phyloP scores from a whole-genome alignment of 2,797 vertebrate genomes.

The Rhinogobio ventralis region DNA sequence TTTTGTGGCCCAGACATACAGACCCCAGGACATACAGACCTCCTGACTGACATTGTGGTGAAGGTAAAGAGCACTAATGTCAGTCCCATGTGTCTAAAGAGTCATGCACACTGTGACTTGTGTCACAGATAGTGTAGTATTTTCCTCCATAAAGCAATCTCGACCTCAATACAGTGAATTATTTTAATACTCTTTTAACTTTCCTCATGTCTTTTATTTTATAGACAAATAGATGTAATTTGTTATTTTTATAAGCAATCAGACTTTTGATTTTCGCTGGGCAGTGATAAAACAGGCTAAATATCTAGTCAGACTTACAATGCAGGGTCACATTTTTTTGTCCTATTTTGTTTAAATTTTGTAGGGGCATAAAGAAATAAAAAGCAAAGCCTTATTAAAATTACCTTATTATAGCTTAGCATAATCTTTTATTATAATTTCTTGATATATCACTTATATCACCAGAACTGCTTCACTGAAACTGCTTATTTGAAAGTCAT shows the following conservation, averaged over 20 bases:
- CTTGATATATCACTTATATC: not conserved
- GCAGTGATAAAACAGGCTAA: not conserved
- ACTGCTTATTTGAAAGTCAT: no score
- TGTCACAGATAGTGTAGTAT: not conserved
- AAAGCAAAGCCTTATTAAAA: not conserved
- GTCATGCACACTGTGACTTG: not conserved
- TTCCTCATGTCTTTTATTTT: no score
- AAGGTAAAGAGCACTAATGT: constrained; percentile 73
- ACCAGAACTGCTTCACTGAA: not conserved
- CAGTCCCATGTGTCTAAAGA: constrained; percentile 77
- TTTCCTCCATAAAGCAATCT: not conserved
- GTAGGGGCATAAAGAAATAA: not conserved
- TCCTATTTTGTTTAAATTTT: not conserved
- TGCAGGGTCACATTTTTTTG: not conserved
- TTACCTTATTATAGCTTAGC: no score
- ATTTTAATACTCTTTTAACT: no score
- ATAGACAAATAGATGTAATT: not conserved
- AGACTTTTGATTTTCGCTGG: not conserved
- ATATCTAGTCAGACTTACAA: not conserved
- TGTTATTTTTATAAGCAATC: not conserved
- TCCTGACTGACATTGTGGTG: constrained; percentile 69
- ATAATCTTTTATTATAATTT: not conserved
- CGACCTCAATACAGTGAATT: not conserved
- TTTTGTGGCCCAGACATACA: constrained; percentile 80
- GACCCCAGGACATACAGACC: constrained; percentile 83